phyloP scores from a whole-genome alignment of 2,888 invertebrate species.

The Lithodes maja region DNA sequence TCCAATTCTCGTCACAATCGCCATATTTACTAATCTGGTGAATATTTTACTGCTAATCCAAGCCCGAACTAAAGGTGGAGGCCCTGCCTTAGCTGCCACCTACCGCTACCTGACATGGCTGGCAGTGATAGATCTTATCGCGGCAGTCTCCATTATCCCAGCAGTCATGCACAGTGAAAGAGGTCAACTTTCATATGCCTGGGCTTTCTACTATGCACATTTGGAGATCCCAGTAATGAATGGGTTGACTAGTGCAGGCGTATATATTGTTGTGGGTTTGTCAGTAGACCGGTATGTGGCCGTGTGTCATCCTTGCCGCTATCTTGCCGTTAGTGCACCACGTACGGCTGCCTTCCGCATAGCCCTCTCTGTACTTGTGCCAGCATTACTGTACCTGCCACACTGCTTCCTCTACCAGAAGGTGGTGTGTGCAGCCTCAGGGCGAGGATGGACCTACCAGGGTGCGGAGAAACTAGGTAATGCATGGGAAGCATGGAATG shows the following conservation, averaged over 20 bases:
- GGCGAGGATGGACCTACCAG: conserved; percentile 45
- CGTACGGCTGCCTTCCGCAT: conserved; percentile 73
- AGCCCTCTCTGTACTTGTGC: conserved; percentile 74
- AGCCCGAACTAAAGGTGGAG: conserved; percentile 74
- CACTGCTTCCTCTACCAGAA: conserved; percentile 49
- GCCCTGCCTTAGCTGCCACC: not conserved
- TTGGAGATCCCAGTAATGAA: conserved; percentile 76
- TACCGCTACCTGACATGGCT: conserved; percentile 76
- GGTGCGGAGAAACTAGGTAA: conserved; percentile 67
- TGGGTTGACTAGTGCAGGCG: conserved; percentile 76
- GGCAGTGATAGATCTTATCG: conserved; percentile 75
- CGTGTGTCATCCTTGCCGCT: conserved; percentile 75
- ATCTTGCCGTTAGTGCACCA: conserved; percentile 73
- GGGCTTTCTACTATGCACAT: conserved; percentile 75
- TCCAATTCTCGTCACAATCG: conserved; percentile 75
- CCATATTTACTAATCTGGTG: conserved; percentile 76
- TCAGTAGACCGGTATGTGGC: conserved; percentile 77
- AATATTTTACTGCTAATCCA: conserved; percentile 76
- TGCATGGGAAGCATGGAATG: conserved; percentile 73
- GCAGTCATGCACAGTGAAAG: conserved; percentile 71
- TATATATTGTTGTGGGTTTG: conserved; percentile 77
- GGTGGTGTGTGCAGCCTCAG: conserved; percentile 17
- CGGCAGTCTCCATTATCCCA: conserved; percentile 75
- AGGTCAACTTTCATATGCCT: conserved; percentile 69
- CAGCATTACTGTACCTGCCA: conserved; percentile 75